A percentile compares a stretch with the other conserved stretches of the same genome.
phyloP scores from a whole-genome alignment of 2,797 vertebrate species.

The Melanotaenia pygmaea region DNA sequence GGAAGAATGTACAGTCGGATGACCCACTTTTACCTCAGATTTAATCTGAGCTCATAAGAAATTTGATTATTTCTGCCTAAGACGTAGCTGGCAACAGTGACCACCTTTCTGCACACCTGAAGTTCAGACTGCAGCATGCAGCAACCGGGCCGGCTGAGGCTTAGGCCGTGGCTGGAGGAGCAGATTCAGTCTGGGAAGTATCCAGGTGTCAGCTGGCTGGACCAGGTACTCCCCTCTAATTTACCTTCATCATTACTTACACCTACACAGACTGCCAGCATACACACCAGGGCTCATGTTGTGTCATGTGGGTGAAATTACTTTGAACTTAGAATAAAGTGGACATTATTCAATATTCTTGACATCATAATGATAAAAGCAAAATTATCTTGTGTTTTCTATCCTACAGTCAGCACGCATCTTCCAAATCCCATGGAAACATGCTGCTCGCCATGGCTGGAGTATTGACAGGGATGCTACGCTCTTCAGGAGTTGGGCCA shows the following conservation, averaged over 20 bases:
- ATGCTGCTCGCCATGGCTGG: constrained; percentile 86
- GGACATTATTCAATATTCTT: background rate
- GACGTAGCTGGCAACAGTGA: background rate
- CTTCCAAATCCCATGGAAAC: constrained; percentile 88
- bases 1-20: constrained; percentile 56
- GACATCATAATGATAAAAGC: background rate
- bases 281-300: background rate
- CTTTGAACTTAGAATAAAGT: background rate
- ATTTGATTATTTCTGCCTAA: background rate
- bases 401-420: constrained; percentile 72
- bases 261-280: background rate
- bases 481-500: constrained; percentile 86
- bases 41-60: constrained; percentile 41
- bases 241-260: background rate
- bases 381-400: background rate
- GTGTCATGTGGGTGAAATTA: background rate
- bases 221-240: constrained; percentile 73
- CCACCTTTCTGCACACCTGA: constrained; percentile 28
- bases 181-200: constrained; percentile 84
- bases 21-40: constrained; percentile 21
- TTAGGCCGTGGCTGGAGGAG: constrained; percentile 85
- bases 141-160: constrained; percentile 76
- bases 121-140: constrained; percentile 72
- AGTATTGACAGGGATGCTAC: constrained; percentile 85
- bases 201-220: constrained; percentile 85